Conservation (phyloP, 2,113 vertebrate genomes). For the Girardinichthys multiradiatus region DNA sequence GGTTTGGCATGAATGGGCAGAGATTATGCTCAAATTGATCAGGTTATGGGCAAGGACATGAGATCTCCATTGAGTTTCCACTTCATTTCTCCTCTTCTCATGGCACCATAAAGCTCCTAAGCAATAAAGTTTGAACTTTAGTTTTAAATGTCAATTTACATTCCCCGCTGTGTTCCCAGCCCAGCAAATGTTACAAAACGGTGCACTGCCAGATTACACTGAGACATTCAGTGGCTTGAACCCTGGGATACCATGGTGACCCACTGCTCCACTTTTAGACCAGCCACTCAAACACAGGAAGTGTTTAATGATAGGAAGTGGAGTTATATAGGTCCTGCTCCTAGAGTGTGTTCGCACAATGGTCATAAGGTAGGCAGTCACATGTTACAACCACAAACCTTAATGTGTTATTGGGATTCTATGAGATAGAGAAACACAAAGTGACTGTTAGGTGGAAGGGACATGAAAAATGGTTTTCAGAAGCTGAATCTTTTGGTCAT, state of each 20-base stretch:
- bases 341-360: constrained; percentile 3
- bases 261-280: constrained; percentile 27
- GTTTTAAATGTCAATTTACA: too few relatives aligned
- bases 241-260: constrained; percentile 7
- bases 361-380: background rate
- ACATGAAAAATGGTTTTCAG: background rate
- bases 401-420: background rate
- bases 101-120: too few relatives aligned
- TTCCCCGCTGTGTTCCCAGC: too few relatives aligned
- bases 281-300: background rate
- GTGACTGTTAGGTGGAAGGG: background rate
- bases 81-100: background rate
- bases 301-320: background rate
- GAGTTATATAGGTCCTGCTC: background rate
- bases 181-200: background rate
- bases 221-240: constrained; percentile 5
- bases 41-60: background rate
- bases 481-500: too few relatives aligned
- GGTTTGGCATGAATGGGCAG: background rate
- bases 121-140: too few relatives aligned
- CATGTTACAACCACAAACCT: constrained; percentile 10
- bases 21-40: background rate
- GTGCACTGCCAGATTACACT: background rate
- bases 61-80: background rate
- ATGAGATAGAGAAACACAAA: too few relatives aligned